Evolutionary conservation across 2,797 vertebrate genomes (phyloP).

Genomic region (Ctenosaura bakeri): DNA sequence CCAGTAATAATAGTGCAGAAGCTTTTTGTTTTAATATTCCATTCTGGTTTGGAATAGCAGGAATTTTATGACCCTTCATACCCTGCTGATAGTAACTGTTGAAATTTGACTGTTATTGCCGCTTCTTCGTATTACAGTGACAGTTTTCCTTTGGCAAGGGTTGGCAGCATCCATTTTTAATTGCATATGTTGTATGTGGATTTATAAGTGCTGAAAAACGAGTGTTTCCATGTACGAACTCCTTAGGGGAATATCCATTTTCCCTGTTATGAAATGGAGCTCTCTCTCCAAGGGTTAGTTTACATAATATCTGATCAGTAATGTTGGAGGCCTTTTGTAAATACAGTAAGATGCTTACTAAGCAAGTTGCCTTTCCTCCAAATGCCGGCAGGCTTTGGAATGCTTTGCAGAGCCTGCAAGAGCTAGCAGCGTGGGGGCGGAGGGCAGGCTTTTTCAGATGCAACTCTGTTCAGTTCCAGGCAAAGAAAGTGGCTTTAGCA

Average conservation of each 20-base stretch:
- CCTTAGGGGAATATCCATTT: constrained; percentile 55
- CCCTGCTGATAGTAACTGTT: not conserved
- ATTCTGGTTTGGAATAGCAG: not conserved
- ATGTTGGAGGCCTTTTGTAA: constrained; percentile 58
- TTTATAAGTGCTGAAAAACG: constrained; percentile 51
- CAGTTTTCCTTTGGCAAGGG: constrained; percentile 38
- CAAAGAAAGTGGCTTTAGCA: not conserved
- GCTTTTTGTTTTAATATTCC: not conserved
- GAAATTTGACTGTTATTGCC: not conserved
- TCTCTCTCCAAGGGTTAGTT: constrained; percentile 41
- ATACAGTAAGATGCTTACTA: constrained; percentile 56
- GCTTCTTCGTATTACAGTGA: not conserved
- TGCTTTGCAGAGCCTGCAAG: not conserved
- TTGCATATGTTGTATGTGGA: constrained; percentile 32
- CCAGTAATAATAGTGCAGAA: not conserved
- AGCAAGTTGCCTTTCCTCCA: constrained; percentile 58
- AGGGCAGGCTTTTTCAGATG: constrained; percentile 51
- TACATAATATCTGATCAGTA: constrained; percentile 53
- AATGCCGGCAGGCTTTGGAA: constrained; percentile 6
- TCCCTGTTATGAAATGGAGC: constrained; percentile 44
- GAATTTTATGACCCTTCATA: not conserved
- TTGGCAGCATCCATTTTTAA: constrained; percentile 48
- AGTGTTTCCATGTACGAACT: constrained; percentile 40
- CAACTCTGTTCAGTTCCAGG: constrained; percentile 46
- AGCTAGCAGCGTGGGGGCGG: constrained; percentile 34